Evolutionary conservation across 2,888 invertebrate genomes (phyloP), one percentile per base, ranked within the genome.

Genomic region (Sthenelais limicola): DNA sequence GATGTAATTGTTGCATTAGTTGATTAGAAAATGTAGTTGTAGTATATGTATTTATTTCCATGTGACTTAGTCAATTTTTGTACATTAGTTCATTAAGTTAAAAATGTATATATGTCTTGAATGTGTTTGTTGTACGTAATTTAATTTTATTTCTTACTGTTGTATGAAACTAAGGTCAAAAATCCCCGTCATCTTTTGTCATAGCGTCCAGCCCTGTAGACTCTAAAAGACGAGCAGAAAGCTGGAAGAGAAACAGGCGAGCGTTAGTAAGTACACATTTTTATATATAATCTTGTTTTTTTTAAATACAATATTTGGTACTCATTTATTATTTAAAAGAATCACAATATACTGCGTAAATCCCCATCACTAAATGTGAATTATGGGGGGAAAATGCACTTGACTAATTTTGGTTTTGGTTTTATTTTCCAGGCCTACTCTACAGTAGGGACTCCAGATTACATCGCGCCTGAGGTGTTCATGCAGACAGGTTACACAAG

Each of bases 391-490:
- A 56, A 56, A 5, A 12, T 56, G 5, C 18, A 26, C 30, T 32
- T 56, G 52, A 52, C 9, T 15, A 52, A 21, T 21, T 52, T 15
- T 15, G n/a, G 21, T 9, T 15, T 52, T 9, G 52, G 52, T 15
- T 52, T 52, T 21, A 12, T 33, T 49, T 70, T 79, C 5, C 77
- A 90, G 90, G 91, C 91, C 0, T 91, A 91, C 82, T 91, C 91
- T 7, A 91, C 91, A 28, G 91, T 91, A 9, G 99, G 98, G 71
- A 99, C 99, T 67, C 99, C 99, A 1, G 99, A 99, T 90, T 99
- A 99, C 88, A 99, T 99, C 84, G 99, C 99, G 38, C 99, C 99
- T 0, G 99, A 99, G 91, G 98, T 99, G 82, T 99, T 90, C 81
- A 88, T 89, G 82, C 98, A 98, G 90, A 97, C 97, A 47, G 99